Conservation (phyloP, 92 coral and sea anemone species). For the Epizoanthus fatuus region DNA sequence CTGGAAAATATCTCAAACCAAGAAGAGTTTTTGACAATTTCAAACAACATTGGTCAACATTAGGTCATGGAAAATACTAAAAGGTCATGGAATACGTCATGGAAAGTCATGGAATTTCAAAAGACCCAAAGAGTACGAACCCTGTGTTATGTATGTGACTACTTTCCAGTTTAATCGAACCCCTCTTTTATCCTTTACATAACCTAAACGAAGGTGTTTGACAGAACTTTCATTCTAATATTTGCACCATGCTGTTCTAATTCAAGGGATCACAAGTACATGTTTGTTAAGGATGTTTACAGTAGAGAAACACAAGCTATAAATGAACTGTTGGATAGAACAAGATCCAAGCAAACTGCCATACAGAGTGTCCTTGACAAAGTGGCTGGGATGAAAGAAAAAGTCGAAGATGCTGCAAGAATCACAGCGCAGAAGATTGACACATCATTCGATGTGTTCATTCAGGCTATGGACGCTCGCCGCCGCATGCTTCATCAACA, state of each 20-base stretch:
- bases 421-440: conserved; percentile 22
- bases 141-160: not conserved
- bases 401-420: conserved; percentile 18
- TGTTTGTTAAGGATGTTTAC: conserved; percentile 60
- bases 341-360: conserved; percentile 22
- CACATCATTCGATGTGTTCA: conserved; percentile 19
- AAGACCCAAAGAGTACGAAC: no score
- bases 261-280: conserved; percentile 53
- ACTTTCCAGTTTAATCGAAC: not conserved
- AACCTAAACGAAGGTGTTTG: not conserved
- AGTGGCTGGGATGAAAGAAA: conserved; percentile 37
- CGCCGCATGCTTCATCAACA: conserved; percentile 11
- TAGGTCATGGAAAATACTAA: no score
- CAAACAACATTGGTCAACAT: no score
- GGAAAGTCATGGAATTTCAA: no score
- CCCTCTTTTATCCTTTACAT: not conserved
- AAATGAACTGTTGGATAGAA: conserved; percentile 26
- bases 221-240: not conserved
- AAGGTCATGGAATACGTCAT: no score
- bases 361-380: conserved; percentile 33
- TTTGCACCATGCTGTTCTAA: not conserved
- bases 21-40: no score
- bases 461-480: conserved; percentile 17
- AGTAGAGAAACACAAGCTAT: conserved; percentile 38
- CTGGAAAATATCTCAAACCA: no score